These are phyloP conservation scores for Bombus fervidus DNA, from an alignment of 1,140 invertebrate species.

Conservation along the genomic window DNA sequence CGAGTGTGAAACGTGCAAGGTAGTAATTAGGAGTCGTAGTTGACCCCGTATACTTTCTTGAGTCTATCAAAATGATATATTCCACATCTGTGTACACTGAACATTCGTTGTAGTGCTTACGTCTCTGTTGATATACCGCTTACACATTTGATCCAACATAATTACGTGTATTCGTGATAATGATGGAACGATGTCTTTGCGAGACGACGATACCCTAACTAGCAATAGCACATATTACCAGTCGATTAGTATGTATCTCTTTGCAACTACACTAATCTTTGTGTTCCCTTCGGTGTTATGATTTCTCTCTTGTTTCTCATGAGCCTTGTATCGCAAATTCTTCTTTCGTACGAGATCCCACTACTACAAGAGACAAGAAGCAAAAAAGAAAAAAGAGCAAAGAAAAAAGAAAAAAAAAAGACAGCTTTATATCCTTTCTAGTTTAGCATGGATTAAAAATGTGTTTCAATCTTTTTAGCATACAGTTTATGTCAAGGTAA, in stretches of 20 bases:
- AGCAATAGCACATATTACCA: neutral
- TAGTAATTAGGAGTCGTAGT: slow-evolving; percentile 41
- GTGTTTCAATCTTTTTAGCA: slow-evolving; percentile 82
- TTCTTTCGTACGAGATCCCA: neutral
- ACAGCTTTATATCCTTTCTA: slow-evolving; percentile 39
- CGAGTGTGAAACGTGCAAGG: slow-evolving; percentile 17
- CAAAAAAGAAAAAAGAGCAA: neutral
- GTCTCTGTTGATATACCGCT: slow-evolving; percentile 25
- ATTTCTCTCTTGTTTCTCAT: slow-evolving; percentile 11
- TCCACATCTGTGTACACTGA: slow-evolving; percentile 35
- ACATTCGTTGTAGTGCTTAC: slow-evolving; percentile 41
- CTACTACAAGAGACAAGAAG: neutral
- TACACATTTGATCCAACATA: slow-evolving; percentile 28
- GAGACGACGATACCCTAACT: neutral
- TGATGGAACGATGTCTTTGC: neutral
- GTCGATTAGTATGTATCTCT: neutral
- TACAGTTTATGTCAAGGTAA: slow-evolving; percentile 84
- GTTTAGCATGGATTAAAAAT: slow-evolving; percentile 76
- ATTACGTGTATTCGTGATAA: slow-evolving; percentile 6
- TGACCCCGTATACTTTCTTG: neutral
- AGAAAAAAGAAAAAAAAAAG: neutral
- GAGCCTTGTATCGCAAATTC: neutral
- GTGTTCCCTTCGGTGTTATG: neutral
- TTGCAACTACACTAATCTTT: slow-evolving; percentile 14
- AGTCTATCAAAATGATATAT: slow-evolving; percentile 8